Percentiles rank a stretch among this genome's conserved stretches.
Evolutionary conservation across 2,113 vertebrate genomes (phyloP).

Genomic region (Dissostichus mawsoni): DNA sequence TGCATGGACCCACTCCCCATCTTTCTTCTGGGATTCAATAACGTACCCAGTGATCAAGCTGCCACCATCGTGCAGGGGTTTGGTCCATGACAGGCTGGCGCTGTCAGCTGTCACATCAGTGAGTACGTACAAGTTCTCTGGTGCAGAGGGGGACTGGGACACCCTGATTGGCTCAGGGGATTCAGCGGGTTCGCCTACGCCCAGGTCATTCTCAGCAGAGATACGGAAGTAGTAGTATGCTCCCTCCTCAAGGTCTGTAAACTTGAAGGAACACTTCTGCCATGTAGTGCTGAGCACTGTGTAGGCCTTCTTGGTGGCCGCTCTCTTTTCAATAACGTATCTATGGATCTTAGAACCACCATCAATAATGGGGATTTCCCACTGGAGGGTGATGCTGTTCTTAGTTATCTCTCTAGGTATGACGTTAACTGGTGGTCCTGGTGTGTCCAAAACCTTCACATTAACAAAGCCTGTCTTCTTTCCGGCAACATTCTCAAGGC

Average conservation of each 20-base stretch:
- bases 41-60: slow-evolving; percentile 98
- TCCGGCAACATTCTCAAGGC: slow-evolving; percentile 95
- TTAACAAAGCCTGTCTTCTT: slow-evolving; percentile 98
- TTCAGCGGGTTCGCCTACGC: slow-evolving; percentile 95
- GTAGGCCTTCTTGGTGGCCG: slow-evolving; percentile 95
- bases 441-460: slow-evolving; percentile 95
- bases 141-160: slow-evolving; percentile 93
- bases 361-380: slow-evolving; percentile 98
- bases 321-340: slow-evolving; percentile 96
- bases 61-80: slow-evolving; percentile 94
- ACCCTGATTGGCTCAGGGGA: slow-evolving; percentile 93
- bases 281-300: slow-evolving; percentile 92
- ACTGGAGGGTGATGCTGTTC: slow-evolving; percentile 93
- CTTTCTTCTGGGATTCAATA: slow-evolving; percentile 95
- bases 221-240: slow-evolving; percentile 97
- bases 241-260: slow-evolving; percentile 91
- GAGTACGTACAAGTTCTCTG: slow-evolving; percentile 94
- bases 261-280: slow-evolving; percentile 95
- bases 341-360: slow-evolving; percentile 96
- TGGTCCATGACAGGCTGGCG: slow-evolving; percentile 95
- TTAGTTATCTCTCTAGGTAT: slow-evolving; percentile 95
- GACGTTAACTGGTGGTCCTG: slow-evolving; percentile 94
- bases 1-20: slow-evolving; percentile 93
- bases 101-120: slow-evolving; percentile 92
- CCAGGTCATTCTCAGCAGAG: slow-evolving; percentile 96